A percentile compares a stretch with the other conserved stretches of the same genome.
Evolutionary conservation across 1,140 invertebrate genomes (phyloP).

Genomic region (Ceratina calcarata): DNA sequence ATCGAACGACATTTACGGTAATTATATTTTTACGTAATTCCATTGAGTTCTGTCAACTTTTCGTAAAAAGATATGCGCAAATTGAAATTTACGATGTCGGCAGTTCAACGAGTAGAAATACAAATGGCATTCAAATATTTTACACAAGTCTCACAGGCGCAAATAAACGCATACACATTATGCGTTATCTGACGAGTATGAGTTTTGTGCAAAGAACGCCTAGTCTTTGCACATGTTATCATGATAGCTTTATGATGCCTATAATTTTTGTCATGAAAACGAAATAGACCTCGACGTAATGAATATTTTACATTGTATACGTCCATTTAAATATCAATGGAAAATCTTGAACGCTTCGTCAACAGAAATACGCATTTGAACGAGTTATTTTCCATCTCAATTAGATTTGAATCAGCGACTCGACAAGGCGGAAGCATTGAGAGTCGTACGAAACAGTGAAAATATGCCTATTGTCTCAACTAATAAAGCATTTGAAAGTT

Average conservation of each 20-base stretch:
- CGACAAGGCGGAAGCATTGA: too few relatives aligned
- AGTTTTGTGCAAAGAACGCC: slow-evolving; percentile 2
- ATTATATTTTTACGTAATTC: not conserved
- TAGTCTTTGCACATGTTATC: slow-evolving; percentile 39
- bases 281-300: not conserved
- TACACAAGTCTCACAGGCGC: not conserved
- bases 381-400: not conserved
- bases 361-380: not conserved
- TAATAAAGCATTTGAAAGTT: too few relatives aligned
- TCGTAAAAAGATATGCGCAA: too few relatives aligned
- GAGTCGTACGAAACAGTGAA: too few relatives aligned
- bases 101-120: not conserved
- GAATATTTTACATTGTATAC: slow-evolving; percentile 1
- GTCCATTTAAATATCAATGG: not conserved
- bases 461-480: too few relatives aligned
- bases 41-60: too few relatives aligned
- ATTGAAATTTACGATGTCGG: slow-evolving; percentile 9
- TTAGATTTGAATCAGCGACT: not conserved
- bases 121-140: not conserved
- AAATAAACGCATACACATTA: slow-evolving; percentile 3
- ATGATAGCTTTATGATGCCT: slow-evolving; percentile 45
- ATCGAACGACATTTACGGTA: not conserved
- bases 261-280: not conserved
- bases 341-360: not conserved
- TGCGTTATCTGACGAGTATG: slow-evolving; percentile 41